phyloP scores from a whole-genome alignment of 1,140 invertebrate genomes.

The Drosophila murphyi region DNA sequence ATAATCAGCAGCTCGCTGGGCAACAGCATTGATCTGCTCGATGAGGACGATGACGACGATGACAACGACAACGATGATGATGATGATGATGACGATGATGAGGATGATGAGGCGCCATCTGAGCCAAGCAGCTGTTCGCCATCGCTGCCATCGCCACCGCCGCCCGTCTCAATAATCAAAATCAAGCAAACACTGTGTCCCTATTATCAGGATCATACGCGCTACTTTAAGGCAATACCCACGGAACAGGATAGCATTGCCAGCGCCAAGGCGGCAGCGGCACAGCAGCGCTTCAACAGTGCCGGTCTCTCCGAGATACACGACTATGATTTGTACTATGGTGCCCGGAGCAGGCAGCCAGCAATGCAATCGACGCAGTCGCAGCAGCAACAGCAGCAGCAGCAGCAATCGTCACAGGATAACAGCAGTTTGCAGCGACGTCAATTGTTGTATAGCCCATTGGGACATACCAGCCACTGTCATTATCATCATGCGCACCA shows the following conservation, averaged over 20 bases:
- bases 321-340: constrained; percentile 82
- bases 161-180: constrained; percentile 69
- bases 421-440: constrained; percentile 61
- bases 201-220: constrained; percentile 79
- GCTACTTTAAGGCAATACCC: constrained; percentile 82
- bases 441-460: constrained; percentile 64
- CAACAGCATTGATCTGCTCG: constrained; percentile 72
- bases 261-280: constrained; percentile 70
- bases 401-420: not conserved
- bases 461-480: constrained; percentile 65
- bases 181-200: constrained; percentile 77
- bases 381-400: constrained; percentile 34
- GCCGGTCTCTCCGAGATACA: constrained; percentile 79
- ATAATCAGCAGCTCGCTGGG: constrained; percentile 77
- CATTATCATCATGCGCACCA: constrained; percentile 37
- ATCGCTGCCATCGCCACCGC: constrained; percentile 66
- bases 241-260: constrained; percentile 80
- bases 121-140: constrained; percentile 71
- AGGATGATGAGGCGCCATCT: constrained; percentile 61
- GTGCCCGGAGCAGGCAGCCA: constrained; percentile 57
- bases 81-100: constrained; percentile 60
- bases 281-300: constrained; percentile 73
- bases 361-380: not conserved
- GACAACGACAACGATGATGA: constrained; percentile 48
- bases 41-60: constrained; percentile 61